Evolutionary conservation across 2,797 vertebrate species (phyloP), one percentile per base, ranked within the genome.

Genomic region (Paratrypauchen microcephalus): DNA sequence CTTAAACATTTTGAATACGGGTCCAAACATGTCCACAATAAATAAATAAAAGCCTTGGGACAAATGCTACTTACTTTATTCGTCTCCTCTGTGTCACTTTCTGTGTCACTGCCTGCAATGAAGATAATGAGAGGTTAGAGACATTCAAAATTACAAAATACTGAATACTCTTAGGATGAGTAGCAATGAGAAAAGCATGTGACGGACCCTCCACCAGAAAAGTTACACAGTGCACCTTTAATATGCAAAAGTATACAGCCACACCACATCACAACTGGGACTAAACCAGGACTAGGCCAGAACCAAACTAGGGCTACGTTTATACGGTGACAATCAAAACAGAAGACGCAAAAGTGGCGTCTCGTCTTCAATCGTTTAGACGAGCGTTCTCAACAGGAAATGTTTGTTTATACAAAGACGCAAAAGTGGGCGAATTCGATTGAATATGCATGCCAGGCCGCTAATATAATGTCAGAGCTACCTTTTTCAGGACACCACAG

Each of bases 51-150:
- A 9, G 24, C 26, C 6, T 79, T 81, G 82, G 26, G 24, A 86
- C 79, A 84, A 47, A 81, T 80, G 7, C 2, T 12, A 52, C 28
- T 67, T 39, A 66, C 83, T 75, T 80, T 59, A 32, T 94, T 84
- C 39, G 86, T 92, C 87, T 97, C 95, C 77, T 97, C 96, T 65
- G 77, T 84, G 68, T 99, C 97, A 0, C 97, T 98, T 74, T 99
- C 97, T 0, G 96, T 97, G 91, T 98, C 97, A 18, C 97, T 99
- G 89, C 95, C 97, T 98, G 93, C 75, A 73, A 76, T 72, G 86
- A 48, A 85, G 24, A 54, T 4, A 56, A 45, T 3, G 2, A 32
- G 11, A 21, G 5, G 56, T 57, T 16, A 57, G 23, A 6, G 12
- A 21, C 4, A 9, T 55, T 23, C 5, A 23, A 13, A 55, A 11